Evolutionary conservation across 2,888 invertebrate genomes (phyloP).

Genomic region (Meteorus cinctellus): DNA sequence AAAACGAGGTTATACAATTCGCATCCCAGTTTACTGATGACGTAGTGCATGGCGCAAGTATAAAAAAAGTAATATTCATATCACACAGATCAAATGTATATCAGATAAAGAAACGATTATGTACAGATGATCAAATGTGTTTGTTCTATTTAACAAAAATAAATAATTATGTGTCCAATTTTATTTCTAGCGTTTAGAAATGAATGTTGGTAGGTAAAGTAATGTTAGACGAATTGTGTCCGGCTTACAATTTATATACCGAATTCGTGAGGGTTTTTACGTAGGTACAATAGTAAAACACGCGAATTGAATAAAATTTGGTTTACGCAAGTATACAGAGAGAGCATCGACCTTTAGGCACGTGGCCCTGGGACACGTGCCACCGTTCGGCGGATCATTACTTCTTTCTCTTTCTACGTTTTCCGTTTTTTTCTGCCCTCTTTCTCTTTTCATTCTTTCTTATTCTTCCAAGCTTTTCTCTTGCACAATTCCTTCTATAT

Average conservation of each 20-base stretch:
- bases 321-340: slow-evolving; percentile 4
- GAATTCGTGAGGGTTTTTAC: neutral
- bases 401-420: slow-evolving; percentile 16
- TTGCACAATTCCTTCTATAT: slow-evolving; percentile 25
- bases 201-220: neutral
- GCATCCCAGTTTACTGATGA: too few relatives aligned
- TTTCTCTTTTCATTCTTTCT: slow-evolving; percentile 9
- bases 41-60: too few relatives aligned
- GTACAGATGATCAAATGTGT: too few relatives aligned
- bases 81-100: neutral
- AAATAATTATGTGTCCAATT: neutral
- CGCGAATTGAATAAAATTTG: slow-evolving; percentile 36
- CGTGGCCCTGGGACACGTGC: slow-evolving; percentile 42
- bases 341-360: slow-evolving; percentile 47
- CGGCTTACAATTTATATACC: neutral
- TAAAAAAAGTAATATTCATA: too few relatives aligned
- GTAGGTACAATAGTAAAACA: neutral
- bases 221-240: neutral
- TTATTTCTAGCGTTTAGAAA: neutral
- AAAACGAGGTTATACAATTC: too few relatives aligned
- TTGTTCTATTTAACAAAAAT: neutral
- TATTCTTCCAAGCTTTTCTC: slow-evolving; percentile 10
- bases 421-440: neutral
- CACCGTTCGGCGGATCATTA: slow-evolving; percentile 30
- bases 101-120: too few relatives aligned